A percentile compares a stretch with the other conserved stretches of the same genome.
phyloP scores from a whole-genome alignment of 1,140 invertebrate genomes.

The Drosophila kurseongensis region DNA sequence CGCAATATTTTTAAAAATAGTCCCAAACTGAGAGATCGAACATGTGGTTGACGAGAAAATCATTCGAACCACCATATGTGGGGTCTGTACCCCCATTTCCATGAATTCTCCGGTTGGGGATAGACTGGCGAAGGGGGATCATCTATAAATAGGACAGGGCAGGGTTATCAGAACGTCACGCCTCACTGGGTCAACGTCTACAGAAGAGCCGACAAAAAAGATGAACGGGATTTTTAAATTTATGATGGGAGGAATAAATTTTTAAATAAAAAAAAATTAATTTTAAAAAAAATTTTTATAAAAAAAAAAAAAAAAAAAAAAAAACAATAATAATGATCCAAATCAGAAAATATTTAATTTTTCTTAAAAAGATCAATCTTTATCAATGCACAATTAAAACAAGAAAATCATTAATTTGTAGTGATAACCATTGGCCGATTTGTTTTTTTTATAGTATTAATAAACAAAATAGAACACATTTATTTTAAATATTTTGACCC shows the following conservation, averaged over 20 bases:
- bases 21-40: constrained; percentile 49
- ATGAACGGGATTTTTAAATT: constrained; percentile 28
- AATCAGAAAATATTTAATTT: too few relatives aligned
- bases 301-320: too few relatives aligned
- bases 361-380: too few relatives aligned
- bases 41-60: constrained; percentile 70
- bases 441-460: too few relatives aligned
- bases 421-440: neutral
- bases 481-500: too few relatives aligned
- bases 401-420: too few relatives aligned
- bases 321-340: too few relatives aligned
- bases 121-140: constrained; percentile 13
- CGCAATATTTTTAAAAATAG: constrained; percentile 65
- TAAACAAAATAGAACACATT: too few relatives aligned
- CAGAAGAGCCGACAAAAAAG: constrained; percentile 25
- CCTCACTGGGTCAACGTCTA: constrained; percentile 71
- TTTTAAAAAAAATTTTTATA: too few relatives aligned
- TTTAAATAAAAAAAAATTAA: too few relatives aligned
- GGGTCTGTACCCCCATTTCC: constrained; percentile 21
- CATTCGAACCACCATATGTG: constrained; percentile 56
- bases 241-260: too few relatives aligned
- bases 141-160: constrained; percentile 70
- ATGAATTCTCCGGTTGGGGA: constrained; percentile 5
- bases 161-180: constrained; percentile 79
- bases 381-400: too few relatives aligned